A percentile compares a stretch with the other conserved stretches of the same genome.
phyloP scores from a whole-genome alignment of 2,113 vertebrate genomes.

The Panthera leo region DNA sequence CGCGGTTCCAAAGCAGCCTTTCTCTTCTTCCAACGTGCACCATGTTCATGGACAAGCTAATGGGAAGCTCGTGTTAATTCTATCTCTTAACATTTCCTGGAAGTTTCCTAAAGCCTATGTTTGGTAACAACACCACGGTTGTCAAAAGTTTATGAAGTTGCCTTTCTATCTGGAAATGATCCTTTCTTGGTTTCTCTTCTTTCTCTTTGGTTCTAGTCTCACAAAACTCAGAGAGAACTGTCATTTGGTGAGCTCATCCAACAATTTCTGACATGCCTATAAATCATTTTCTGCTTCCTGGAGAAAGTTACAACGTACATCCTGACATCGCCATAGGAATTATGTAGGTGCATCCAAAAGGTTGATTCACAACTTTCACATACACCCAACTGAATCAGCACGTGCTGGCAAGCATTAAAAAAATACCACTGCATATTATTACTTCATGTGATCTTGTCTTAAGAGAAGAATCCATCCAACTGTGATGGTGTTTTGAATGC shows the following conservation, averaged over 20 bases:
- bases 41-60: rapidly evolving
- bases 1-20: not conserved
- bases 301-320: not conserved
- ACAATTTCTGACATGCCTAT: not conserved
- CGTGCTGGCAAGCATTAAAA: not conserved
- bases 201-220: not conserved
- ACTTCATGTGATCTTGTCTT: not conserved
- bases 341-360: not conserved
- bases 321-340: not conserved
- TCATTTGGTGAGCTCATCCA: not conserved
- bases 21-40: not conserved
- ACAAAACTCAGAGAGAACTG: not conserved
- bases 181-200: not conserved
- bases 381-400: rapidly evolving
- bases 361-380: not conserved
- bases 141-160: not conserved
- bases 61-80: rapidly evolving
- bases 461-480: not conserved
- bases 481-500: not conserved
- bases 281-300: not conserved
- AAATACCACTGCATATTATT: not conserved
- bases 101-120: not conserved
- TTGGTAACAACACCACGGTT: not conserved
- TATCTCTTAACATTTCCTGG: not conserved
- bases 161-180: not conserved